phyloP scores from a whole-genome alignment of 2,113 vertebrate species.

The Tetraodon nigroviridis region DNA sequence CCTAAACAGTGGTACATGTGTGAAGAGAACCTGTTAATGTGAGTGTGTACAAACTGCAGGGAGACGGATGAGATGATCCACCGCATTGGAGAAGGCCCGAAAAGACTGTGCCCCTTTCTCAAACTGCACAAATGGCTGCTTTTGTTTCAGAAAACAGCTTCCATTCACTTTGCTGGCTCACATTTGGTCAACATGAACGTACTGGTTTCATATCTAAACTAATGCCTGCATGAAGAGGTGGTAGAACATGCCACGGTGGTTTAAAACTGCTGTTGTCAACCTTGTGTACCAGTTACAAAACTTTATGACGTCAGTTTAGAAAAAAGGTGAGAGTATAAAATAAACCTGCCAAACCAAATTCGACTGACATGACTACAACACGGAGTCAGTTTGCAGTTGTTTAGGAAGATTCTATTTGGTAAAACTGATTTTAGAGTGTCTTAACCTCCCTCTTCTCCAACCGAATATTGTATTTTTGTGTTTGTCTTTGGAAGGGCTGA shows the following conservation, averaged over 20 bases:
- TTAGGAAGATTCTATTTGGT: conserved; percentile 14
- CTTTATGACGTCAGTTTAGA: too few relatives aligned
- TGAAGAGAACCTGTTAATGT: conserved; percentile 36
- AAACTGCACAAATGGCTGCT: not conserved
- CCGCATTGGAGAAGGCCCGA: conserved; percentile 41
- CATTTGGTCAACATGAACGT: too few relatives aligned
- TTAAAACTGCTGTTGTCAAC: too few relatives aligned
- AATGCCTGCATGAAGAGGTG: too few relatives aligned
- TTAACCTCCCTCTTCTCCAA: conserved; percentile 28
- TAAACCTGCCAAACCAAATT: too few relatives aligned
- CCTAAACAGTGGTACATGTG: conserved; percentile 33
- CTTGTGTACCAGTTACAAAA: too few relatives aligned
- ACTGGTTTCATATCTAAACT: too few relatives aligned
- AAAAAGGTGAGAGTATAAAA: too few relatives aligned
- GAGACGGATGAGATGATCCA: conserved; percentile 48
- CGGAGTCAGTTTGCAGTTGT: too few relatives aligned
- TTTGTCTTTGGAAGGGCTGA: conserved; percentile 62
- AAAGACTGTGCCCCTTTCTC: not conserved
- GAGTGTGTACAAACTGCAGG: conserved; percentile 51
- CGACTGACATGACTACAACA: too few relatives aligned
- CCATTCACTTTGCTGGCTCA: not conserved
- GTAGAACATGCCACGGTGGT: too few relatives aligned
- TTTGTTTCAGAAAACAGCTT: not conserved
- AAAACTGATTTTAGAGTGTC: conserved; percentile 18
- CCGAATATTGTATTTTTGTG: conserved; percentile 53